Percentiles rank a stretch among this genome's conserved stretches.
Conservation (phyloP, 2,888 invertebrate genomes). For the Synergus itoensis region DNA sequence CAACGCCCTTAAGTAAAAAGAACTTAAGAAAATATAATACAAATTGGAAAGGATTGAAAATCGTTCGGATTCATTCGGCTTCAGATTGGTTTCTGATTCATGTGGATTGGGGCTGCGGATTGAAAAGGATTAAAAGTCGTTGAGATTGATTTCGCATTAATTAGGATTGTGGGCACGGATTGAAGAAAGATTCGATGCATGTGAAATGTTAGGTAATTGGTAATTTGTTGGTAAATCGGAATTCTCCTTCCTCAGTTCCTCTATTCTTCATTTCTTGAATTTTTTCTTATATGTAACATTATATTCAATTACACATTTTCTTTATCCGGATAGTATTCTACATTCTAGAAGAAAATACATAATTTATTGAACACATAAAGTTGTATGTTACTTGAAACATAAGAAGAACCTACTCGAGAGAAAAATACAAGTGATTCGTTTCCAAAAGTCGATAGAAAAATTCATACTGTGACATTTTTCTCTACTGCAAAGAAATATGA, state of each 20-base stretch:
- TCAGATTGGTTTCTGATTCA: too few species aligned
- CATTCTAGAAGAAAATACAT: neutral
- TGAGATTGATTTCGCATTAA: too few species aligned
- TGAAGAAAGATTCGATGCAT: too few species aligned
- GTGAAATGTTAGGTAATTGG: too few species aligned
- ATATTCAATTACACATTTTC: neutral
- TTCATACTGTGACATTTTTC: slow-evolving; percentile 22
- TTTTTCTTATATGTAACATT: neutral
- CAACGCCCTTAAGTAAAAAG: too few species aligned
- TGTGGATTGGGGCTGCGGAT: too few species aligned
- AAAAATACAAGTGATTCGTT: slow-evolving; percentile 38
- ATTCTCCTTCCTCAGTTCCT: slow-evolving; percentile 40
- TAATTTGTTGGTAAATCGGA: slow-evolving; percentile 51
- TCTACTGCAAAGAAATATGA: slow-evolving; percentile 3
- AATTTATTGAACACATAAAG: neutral
- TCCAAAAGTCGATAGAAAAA: slow-evolving; percentile 23
- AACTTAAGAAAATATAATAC: too few species aligned
- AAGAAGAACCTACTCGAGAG: neutral
- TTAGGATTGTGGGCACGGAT: too few species aligned
- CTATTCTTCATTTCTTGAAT: slow-evolving; percentile 3
- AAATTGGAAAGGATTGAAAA: too few species aligned
- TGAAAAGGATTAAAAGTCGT: too few species aligned
- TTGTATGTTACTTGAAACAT: neutral
- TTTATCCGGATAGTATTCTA: too few species aligned
- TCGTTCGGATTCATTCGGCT: too few species aligned